Conservation (phyloP, 2,888 invertebrate species). For the Pycnomerus fuliginosus region DNA sequence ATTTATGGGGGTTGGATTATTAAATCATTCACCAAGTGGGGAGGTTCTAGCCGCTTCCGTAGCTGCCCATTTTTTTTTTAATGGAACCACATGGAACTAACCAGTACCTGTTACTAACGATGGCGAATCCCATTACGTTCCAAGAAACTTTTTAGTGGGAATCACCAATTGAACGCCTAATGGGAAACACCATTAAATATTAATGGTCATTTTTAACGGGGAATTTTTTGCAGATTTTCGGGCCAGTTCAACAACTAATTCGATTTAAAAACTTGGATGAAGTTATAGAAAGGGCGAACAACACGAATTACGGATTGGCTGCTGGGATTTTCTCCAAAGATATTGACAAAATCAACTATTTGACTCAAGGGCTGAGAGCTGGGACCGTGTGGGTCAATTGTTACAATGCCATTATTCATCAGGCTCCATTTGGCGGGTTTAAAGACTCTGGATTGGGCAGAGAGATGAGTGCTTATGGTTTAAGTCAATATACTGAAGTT, state of each 20-base stretch:
- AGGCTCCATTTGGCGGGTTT: slow-evolving; percentile 94
- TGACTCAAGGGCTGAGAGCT: slow-evolving; percentile 74
- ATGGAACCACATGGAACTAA: no score
- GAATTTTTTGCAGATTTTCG: slow-evolving; percentile 76
- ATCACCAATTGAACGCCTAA: no score
- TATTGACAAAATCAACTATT: slow-evolving; percentile 81
- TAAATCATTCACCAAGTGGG: no score
- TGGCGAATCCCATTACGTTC: no score
- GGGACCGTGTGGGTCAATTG: slow-evolving; percentile 93
- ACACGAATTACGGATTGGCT: slow-evolving; percentile 87
- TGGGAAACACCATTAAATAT: no score
- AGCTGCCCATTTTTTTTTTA: no score
- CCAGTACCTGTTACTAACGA: no score
- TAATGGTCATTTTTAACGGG: no score
- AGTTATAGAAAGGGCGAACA: slow-evolving; percentile 85
- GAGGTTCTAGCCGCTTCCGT: no score
- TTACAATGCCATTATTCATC: slow-evolving; percentile 80
- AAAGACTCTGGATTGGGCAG: slow-evolving; percentile 96
- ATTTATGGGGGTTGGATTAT: no score
- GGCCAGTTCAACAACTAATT: slow-evolving; percentile 91
- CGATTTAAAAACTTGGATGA: slow-evolving; percentile 86
- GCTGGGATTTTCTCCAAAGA: slow-evolving; percentile 93
- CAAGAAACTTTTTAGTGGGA: no score
- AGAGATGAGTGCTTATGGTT: slow-evolving; percentile 58
- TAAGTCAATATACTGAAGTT: slow-evolving; percentile 2